Conservation (phyloP, 2,888 invertebrate genomes). For the Acronicta alni region DNA sequence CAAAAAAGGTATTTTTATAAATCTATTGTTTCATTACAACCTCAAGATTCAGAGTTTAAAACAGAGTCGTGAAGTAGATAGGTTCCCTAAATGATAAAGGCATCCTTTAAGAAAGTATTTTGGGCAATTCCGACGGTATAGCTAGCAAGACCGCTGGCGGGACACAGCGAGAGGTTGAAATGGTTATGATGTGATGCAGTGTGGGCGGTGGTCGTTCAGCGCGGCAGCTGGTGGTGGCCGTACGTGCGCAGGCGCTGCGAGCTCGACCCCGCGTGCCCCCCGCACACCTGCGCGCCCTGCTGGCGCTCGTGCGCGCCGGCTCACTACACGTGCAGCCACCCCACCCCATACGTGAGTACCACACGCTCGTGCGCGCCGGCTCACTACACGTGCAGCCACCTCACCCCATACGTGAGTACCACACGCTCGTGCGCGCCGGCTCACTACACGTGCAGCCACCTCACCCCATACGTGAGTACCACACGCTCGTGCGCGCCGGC, state of each 20-base stretch:
- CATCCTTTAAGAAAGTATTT: no score
- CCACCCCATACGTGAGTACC: constrained; percentile 45
- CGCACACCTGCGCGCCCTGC: constrained; percentile 90
- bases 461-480: constrained; percentile 90
- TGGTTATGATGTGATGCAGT: constrained; percentile 38
- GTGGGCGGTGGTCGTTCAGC: constrained; percentile 67
- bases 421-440: no score
- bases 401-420: constrained; percentile 45
- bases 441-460: constrained; percentile 91
- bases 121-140: no score
- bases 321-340: constrained; percentile 87
- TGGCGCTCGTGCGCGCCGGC: constrained; percentile 90
- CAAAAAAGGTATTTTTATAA: no score
- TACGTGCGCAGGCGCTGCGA: constrained; percentile 69
- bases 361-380: constrained; percentile 26
- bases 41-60: no score
- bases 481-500: constrained; percentile 76
- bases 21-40: no score
- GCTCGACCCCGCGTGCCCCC: constrained; percentile 91
- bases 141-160: no score
- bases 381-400: constrained; percentile 87
- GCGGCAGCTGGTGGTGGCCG: constrained; percentile 67
- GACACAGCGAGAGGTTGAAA: no score
- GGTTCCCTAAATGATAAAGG: no score
- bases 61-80: no score